Evolutionary conservation across 1,140 invertebrate species (phyloP), one percentile per base, ranked within the genome.

Genomic region (Patella vulgata): DNA sequence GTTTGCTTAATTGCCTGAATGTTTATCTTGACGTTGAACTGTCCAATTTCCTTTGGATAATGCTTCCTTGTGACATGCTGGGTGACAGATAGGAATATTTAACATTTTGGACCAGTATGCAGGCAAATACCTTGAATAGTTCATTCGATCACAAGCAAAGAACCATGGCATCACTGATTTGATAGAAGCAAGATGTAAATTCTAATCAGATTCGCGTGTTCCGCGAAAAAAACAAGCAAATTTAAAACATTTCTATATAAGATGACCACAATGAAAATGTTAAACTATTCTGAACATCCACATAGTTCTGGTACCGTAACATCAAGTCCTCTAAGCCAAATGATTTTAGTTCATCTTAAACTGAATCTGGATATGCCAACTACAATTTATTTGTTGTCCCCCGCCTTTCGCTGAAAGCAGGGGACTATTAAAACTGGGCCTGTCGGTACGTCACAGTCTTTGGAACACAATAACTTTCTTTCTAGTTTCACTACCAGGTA

Each of bases 71-170:
- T 43, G 23, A 27, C 21, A 40, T 21, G 21, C 19, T 12, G 31
- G 39, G 21, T 56, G 40, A 5, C 53, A 36, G 12, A 4, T n/a
- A 5, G 5, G 14, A 2, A 63, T 23, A 27, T 44, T 42, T 17
- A 25, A 14, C 61, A 63, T 63, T 25, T 63, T 43, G 14, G 33
- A 14, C 30, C 39, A 54, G 39, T 63, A 63, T 1, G 40, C 53
- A 25, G 61, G 54, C 3, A 46, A 25, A 30, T 58, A 63, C 8
- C 61, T 19, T 8, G 53, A n/a, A 58, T 63, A 63, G 43, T 63
- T 56, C 14, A 56, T 36, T 36, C 54, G 17, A 27, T 50, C 61
- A 28, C 58, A 63, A 4, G 42, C 54, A 63, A 63, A 56, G 21
- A 57, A 57, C 53, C 52, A 63, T 36, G 61, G 53, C 14, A 63